Conservation (phyloP, 2,888 invertebrate genomes). For the Callyntrura guangdongensis region DNA sequence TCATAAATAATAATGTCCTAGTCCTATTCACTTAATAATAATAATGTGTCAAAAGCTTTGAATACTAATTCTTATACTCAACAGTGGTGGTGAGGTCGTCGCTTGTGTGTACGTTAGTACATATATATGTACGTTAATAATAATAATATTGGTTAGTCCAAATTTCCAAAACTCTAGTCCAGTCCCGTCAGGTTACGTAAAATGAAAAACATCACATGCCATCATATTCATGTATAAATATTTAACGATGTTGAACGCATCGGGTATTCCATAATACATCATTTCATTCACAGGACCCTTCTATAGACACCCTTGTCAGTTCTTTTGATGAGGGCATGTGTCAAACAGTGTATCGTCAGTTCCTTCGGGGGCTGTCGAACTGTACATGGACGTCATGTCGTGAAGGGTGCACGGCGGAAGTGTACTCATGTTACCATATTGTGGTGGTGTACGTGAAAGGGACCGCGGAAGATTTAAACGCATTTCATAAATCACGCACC, state of each 20-base stretch:
- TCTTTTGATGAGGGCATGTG: constrained; percentile 84
- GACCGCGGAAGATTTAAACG: constrained; percentile 73
- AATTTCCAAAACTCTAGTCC: constrained; percentile 7
- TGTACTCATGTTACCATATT: constrained; percentile 85
- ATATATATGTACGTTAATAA: no score
- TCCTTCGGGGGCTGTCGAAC: constrained; percentile 84
- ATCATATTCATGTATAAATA: no score
- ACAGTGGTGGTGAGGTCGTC: no score
- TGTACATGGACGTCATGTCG: constrained; percentile 86
- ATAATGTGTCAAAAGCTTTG: no score
- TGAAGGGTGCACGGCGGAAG: constrained; percentile 85
- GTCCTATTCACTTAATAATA: no score
- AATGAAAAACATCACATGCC: no score
- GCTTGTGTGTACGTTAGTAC: no score
- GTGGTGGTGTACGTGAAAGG: constrained; percentile 84
- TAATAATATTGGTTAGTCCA: constrained; percentile 9
- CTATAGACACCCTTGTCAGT: constrained; percentile 85
- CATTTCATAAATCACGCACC: constrained; percentile 73
- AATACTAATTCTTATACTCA: no score
- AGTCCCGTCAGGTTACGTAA: background rate
- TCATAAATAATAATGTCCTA: no score
- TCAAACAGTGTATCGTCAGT: constrained; percentile 83
- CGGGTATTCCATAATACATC: background rate
- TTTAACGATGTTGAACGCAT: background rate
- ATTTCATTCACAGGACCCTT: constrained; percentile 83